These are phyloP conservation scores for Lutjanus campechanus DNA, from an alignment of 2,797 vertebrate genomes.

Conservation along the genomic window DNA sequence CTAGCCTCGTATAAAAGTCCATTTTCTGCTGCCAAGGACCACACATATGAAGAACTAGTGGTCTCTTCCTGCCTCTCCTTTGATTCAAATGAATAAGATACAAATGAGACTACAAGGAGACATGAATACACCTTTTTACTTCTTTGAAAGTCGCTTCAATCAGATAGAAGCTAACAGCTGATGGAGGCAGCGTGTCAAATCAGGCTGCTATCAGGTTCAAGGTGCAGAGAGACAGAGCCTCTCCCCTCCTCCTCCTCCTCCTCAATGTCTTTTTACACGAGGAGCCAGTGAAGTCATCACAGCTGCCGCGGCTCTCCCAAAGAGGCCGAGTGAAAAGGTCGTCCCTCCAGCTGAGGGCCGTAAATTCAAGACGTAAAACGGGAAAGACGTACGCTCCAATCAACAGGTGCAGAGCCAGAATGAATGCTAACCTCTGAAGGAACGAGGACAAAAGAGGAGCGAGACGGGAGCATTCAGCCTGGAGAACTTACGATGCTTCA, in stretches of 20 bases:
- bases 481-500: slow-evolving; percentile 54
- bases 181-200: slow-evolving; percentile 66
- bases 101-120: slow-evolving; percentile 56
- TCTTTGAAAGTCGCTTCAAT: slow-evolving; percentile 56
- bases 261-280: slow-evolving; percentile 55
- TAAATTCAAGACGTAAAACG: slow-evolving; percentile 84
- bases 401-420: slow-evolving; percentile 83
- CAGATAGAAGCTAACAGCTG: slow-evolving; percentile 74
- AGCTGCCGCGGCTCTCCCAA: slow-evolving; percentile 76
- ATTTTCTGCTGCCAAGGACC: slow-evolving; percentile 70
- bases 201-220: slow-evolving; percentile 73
- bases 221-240: slow-evolving; percentile 48
- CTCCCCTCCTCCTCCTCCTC: background rate
- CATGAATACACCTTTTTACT: slow-evolving; percentile 58
- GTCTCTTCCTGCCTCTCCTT: slow-evolving; percentile 70
- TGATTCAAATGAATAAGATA: slow-evolving; percentile 63
- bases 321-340: slow-evolving; percentile 75
- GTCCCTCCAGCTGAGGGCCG: slow-evolving; percentile 82
- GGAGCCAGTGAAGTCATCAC: slow-evolving; percentile 77
- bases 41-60: slow-evolving; percentile 66
- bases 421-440: slow-evolving; percentile 65
- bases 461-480: slow-evolving; percentile 59
- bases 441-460: slow-evolving; percentile 56
- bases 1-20: slow-evolving; percentile 55
- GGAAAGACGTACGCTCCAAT: slow-evolving; percentile 74